Evolutionary conservation across 2,888 invertebrate genomes (phyloP).

Genomic region (Crocallis elinguaria): DNA sequence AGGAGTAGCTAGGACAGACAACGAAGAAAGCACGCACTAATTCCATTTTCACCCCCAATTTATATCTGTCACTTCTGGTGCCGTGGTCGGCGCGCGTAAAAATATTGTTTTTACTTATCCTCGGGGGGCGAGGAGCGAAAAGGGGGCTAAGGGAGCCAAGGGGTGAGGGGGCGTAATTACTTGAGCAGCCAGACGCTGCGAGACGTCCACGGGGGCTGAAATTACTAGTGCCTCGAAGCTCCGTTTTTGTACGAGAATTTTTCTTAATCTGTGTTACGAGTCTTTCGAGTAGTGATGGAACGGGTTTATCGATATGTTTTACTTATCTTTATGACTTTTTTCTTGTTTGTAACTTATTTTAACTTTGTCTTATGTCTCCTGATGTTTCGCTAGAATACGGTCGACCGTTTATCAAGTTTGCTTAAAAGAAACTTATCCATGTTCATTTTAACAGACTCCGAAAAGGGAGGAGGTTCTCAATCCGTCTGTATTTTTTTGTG

Average conservation of each 20-base stretch:
- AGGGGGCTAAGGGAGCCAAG: conserved; percentile 45
- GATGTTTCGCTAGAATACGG: too few relatives aligned
- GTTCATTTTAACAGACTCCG: too few relatives aligned
- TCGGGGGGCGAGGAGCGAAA: conserved; percentile 46
- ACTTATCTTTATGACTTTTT: too few relatives aligned
- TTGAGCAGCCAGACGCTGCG: conserved; percentile 74
- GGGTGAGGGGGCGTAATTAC: conserved; percentile 78
- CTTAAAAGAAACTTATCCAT: too few relatives aligned
- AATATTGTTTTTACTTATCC: conserved; percentile 85
- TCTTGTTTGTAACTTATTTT: too few relatives aligned
- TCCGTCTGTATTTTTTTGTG: too few relatives aligned
- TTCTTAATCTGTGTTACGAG: conserved; percentile 61
- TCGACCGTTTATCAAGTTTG: too few relatives aligned
- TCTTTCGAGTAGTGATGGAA: conserved; percentile 18
- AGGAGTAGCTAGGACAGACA: conserved; percentile 27
- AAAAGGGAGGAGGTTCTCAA: too few relatives aligned
- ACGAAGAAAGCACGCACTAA: conserved; percentile 68
- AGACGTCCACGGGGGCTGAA: conserved; percentile 66
- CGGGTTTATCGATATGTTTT: conserved; percentile 4
- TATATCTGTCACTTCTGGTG: conserved; percentile 81
- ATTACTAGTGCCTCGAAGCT: conserved; percentile 64
- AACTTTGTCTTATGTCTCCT: too few relatives aligned
- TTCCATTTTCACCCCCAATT: conserved; percentile 78
- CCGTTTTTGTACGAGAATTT: conserved; percentile 67
- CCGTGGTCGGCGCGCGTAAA: conserved; percentile 75